These are phyloP conservation scores for Gymnocephalus cernua DNA, from an alignment of 2,113 vertebrate genomes.

Conservation along the genomic window DNA sequence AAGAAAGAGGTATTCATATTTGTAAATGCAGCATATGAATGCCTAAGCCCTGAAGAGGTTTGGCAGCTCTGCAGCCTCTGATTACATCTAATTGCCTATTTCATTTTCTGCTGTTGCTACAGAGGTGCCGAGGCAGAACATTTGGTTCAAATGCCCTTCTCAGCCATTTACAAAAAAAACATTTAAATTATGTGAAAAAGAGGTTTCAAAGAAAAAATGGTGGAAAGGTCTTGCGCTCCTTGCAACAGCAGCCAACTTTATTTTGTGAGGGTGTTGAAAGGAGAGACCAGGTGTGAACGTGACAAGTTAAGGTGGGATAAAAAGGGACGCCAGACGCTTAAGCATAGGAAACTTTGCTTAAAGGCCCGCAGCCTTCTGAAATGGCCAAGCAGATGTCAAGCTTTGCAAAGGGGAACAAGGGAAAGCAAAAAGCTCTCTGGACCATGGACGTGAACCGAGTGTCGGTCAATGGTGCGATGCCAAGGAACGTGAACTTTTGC, in stretches of 20 bases:
- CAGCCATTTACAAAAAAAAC: conserved; percentile 59
- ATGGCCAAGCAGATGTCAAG: conserved; percentile 85
- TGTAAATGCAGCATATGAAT: conserved; percentile 70
- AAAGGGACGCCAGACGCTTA: conserved; percentile 77
- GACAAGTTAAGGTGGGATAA: conserved; percentile 72
- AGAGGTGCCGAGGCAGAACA: conserved; percentile 77
- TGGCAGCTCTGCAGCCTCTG: conserved; percentile 77
- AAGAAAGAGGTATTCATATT: conserved; percentile 73
- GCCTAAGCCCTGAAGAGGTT: conserved; percentile 70
- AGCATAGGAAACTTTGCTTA: conserved; percentile 81
- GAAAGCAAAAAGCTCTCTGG: conserved; percentile 70
- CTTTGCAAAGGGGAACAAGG: conserved; percentile 70
- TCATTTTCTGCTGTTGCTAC: conserved; percentile 61
- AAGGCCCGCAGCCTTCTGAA: conserved; percentile 75
- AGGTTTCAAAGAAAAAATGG: conserved; percentile 69
- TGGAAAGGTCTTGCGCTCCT: conserved; percentile 75
- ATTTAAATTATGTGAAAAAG: conserved; percentile 60
- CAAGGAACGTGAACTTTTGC: conserved; percentile 70
- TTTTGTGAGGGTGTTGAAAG: conserved; percentile 81
- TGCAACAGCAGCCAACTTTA: conserved; percentile 81
- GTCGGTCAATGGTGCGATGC: conserved; percentile 74
- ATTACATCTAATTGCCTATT: conserved; percentile 63
- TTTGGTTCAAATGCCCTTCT: conserved; percentile 70
- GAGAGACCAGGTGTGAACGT: conserved; percentile 74
- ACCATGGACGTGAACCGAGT: conserved; percentile 26